Conservation (phyloP, 1,140 invertebrate genomes). For the Drosophila busckii region DNA sequence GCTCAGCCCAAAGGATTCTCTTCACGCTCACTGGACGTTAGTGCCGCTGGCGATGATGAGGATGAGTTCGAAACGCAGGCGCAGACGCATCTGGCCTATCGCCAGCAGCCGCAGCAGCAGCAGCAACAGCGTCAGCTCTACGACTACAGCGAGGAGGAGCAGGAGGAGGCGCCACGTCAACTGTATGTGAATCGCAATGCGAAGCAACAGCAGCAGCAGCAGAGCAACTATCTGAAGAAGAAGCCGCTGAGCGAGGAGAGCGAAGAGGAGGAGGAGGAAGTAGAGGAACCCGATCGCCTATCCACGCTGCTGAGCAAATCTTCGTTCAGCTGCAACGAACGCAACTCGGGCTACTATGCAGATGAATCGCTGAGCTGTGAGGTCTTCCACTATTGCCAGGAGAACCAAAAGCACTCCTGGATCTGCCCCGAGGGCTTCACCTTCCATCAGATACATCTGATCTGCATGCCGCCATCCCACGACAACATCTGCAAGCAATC, state of each 20-base stretch:
- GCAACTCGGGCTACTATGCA: slow-evolving; percentile 94
- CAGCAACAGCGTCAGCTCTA: slow-evolving; percentile 59
- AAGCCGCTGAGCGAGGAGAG: slow-evolving; percentile 68
- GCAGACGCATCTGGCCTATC: slow-evolving; percentile 69
- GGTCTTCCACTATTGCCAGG: slow-evolving; percentile 96
- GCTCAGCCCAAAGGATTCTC: slow-evolving; percentile 68
- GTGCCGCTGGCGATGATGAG: slow-evolving; percentile 51
- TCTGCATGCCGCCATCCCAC: slow-evolving; percentile 93
- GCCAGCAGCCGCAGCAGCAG: slow-evolving; percentile 56
- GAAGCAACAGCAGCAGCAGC: slow-evolving; percentile 71
- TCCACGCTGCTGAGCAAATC: slow-evolving; percentile 88
- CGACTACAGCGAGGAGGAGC: slow-evolving; percentile 74
- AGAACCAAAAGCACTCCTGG: slow-evolving; percentile 94
- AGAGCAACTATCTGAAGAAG: slow-evolving; percentile 66
- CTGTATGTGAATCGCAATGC: slow-evolving; percentile 63
- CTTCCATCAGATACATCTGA: slow-evolving; percentile 95
- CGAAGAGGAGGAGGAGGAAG: slow-evolving; percentile 83
- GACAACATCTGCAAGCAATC: slow-evolving; percentile 95
- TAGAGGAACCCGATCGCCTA: slow-evolving; percentile 91
- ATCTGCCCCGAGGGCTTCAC: slow-evolving; percentile 94
- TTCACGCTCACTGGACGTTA: slow-evolving; percentile 61
- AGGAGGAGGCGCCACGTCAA: slow-evolving; percentile 73
- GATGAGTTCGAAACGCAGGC: slow-evolving; percentile 74
- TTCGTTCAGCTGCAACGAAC: slow-evolving; percentile 88
- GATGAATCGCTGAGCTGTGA: slow-evolving; percentile 93